Conservation (phyloP, 2,888 invertebrate genomes). For the Pterostichus madidus region DNA sequence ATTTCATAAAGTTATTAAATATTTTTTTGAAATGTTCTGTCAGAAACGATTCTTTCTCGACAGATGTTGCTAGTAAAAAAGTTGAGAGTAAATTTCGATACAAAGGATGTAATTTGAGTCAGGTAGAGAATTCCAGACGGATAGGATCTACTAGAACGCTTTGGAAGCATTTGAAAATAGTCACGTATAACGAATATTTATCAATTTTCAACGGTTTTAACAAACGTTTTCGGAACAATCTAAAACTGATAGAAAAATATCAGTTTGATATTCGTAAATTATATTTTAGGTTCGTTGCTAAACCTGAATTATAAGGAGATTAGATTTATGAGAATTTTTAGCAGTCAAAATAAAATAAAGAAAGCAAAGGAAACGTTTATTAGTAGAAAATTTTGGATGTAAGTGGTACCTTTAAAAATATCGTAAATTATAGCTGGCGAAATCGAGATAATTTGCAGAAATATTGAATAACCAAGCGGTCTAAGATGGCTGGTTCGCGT, state of each 20-base stretch:
- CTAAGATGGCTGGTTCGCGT: no score
- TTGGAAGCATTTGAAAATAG: slow-evolving; percentile 31
- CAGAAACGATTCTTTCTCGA: background rate
- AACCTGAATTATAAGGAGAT: slow-evolving; percentile 5
- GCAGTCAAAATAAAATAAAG: background rate
- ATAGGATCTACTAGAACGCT: slow-evolving; percentile 13
- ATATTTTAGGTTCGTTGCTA: background rate
- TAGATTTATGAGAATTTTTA: background rate
- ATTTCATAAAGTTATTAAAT: background rate
- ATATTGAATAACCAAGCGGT: no score
- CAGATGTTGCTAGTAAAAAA: slow-evolving; percentile 17
- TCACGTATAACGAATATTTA: slow-evolving; percentile 26
- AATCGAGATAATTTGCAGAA: no score
- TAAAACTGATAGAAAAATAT: background rate
- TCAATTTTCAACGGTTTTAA: slow-evolving; percentile 28
- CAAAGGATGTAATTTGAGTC: slow-evolving; percentile 44
- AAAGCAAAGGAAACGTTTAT: no score
- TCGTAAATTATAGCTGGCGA: no score
- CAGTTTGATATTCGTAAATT: slow-evolving; percentile 23
- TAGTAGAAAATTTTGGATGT: no score
- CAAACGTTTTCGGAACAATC: background rate
- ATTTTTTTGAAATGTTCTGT: background rate
- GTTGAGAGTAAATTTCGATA: background rate
- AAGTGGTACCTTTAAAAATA: no score
- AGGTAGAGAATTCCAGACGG: slow-evolving; percentile 26